Evolutionary conservation across 2,797 vertebrate species (phyloP).

Genomic region (Numenius phaeopus): DNA sequence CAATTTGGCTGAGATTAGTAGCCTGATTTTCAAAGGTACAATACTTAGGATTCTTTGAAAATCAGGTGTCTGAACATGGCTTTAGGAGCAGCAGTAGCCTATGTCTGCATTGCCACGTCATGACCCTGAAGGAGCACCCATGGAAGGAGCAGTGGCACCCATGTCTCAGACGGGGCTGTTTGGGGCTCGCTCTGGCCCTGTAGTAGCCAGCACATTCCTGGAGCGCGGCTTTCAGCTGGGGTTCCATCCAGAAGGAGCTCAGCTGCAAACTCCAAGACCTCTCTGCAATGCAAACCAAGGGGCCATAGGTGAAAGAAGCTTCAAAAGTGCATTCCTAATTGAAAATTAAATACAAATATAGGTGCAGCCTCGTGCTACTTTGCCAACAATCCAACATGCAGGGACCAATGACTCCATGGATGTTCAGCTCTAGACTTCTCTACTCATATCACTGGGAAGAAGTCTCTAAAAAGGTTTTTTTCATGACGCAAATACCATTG

Average conservation of each 20-base stretch:
- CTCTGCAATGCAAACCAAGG: background rate
- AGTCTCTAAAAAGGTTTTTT: background rate
- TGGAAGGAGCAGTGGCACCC: background rate
- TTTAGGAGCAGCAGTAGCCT: background rate
- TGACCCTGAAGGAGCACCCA: rapidly evolving
- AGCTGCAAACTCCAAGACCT: background rate
- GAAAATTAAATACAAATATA: background rate
- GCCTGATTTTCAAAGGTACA: background rate
- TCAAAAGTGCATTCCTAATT: background rate
- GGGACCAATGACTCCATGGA: background rate
- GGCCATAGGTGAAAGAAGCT: background rate
- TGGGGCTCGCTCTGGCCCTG: rapidly evolving
- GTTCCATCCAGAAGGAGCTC: background rate
- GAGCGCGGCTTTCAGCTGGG: rapidly evolving
- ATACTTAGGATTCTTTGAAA: background rate
- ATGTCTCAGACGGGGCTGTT: background rate
- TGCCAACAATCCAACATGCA: background rate
- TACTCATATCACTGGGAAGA: background rate
- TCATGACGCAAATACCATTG: background rate
- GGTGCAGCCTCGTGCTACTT: background rate
- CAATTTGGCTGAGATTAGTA: background rate
- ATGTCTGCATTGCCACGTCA: rapidly evolving
- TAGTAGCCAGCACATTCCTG: background rate
- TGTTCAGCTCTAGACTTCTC: background rate
- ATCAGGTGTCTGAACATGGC: background rate